Evolutionary conservation across 2,888 invertebrate species (phyloP).

Genomic region (Eugnorisma glareosa): DNA sequence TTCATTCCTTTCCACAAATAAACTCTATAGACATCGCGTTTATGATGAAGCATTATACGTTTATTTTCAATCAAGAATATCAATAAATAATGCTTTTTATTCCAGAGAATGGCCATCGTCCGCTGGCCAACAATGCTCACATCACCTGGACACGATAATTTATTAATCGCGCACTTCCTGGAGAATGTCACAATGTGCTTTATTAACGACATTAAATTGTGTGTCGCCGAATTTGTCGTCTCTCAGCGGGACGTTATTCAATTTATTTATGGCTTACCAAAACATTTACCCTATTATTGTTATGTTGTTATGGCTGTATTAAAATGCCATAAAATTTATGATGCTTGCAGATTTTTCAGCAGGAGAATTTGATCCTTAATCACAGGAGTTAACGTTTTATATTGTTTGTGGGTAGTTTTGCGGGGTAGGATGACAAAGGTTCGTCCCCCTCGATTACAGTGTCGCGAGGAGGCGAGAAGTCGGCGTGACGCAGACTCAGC

Average conservation of each 20-base stretch:
- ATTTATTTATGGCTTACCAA: conserved; percentile 90
- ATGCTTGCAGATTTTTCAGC: conserved; percentile 79
- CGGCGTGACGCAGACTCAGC: conserved; percentile 85
- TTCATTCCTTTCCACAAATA: conserved; percentile 4
- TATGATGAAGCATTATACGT: background rate
- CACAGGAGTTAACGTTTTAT: conserved; percentile 61
- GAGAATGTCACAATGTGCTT: conserved; percentile 64
- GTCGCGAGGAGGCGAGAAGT: conserved; percentile 85
- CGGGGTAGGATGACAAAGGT: conserved; percentile 86
- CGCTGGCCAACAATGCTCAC: conserved; percentile 14
- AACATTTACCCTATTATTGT: conserved; percentile 91
- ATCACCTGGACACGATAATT: conserved; percentile 46
- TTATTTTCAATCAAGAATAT: conserved; percentile 7
- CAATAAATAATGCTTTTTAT: conserved; percentile 30
- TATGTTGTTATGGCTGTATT: conserved; percentile 89
- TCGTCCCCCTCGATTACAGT: conserved; percentile 88
- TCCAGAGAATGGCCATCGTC: conserved; percentile 5
- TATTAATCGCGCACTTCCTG: conserved; percentile 51
- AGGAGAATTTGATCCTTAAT: conserved; percentile 61
- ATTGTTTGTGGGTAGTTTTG: conserved; percentile 45
- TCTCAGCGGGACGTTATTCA: conserved; percentile 82
- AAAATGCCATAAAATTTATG: conserved; percentile 90
- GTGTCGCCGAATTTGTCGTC: conserved; percentile 82
- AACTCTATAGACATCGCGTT: background rate
- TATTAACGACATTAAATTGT: conserved; percentile 70